A percentile compares a stretch with the other conserved stretches of the same genome.
Evolutionary conservation across 2,888 invertebrate genomes (phyloP).

Genomic region (Dichetophora obliterata): DNA sequence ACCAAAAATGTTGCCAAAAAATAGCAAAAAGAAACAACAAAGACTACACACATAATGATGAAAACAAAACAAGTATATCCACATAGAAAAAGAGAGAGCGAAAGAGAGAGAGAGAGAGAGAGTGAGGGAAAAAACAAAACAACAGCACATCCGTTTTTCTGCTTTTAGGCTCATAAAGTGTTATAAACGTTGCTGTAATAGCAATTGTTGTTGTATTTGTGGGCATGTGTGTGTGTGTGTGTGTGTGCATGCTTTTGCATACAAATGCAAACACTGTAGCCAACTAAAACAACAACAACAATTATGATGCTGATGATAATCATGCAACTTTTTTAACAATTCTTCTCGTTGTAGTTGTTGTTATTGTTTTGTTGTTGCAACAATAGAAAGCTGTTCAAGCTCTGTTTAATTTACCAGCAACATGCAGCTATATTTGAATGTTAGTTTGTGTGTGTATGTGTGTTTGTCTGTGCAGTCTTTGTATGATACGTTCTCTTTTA

Average conservation of each 20-base stretch:
- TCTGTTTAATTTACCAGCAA: constrained; percentile 30
- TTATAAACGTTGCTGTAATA: constrained; percentile 4
- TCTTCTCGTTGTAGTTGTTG: background rate
- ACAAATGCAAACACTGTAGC: background rate
- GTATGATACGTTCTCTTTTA: background rate
- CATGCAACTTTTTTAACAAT: background rate
- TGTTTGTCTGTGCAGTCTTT: background rate
- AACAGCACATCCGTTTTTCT: constrained; percentile 21
- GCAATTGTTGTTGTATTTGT: background rate
- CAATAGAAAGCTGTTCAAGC: constrained; percentile 25
- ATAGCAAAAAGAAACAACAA: background rate
- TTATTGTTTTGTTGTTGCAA: background rate
- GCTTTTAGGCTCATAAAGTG: constrained; percentile 30
- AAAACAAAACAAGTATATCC: constrained; percentile 6
- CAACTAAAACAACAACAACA: constrained; percentile 14
- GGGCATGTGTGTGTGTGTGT: background rate
- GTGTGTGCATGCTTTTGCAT: background rate
- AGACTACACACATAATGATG: constrained; percentile 13
- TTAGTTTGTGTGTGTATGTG: background rate
- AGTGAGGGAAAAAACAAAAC: background rate
- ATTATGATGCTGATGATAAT: constrained; percentile 19
- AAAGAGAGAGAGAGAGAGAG: no score
- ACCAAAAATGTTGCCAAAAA: constrained; percentile 1
- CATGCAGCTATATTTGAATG: constrained; percentile 6
- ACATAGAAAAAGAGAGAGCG: background rate